Evolutionary conservation across 1,140 invertebrate genomes (phyloP).

Genomic region (Maniola jurtina): DNA sequence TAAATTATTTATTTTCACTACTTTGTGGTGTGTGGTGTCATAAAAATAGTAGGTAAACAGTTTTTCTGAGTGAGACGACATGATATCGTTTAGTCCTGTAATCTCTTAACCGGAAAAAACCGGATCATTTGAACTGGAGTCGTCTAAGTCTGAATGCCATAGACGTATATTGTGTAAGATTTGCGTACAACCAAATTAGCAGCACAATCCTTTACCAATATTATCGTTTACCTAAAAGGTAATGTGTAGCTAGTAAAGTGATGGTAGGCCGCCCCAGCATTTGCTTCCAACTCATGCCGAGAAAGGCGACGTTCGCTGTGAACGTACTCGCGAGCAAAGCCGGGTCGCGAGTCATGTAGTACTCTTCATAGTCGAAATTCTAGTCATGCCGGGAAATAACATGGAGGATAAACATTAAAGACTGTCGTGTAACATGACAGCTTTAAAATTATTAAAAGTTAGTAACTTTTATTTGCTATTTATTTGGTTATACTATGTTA

Average conservation of each 20-base stretch:
- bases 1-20: no score
- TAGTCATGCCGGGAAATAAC: conserved; percentile 67
- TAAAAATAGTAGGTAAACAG: no score
- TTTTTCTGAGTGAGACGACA: no score
- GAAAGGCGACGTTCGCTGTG: conserved; percentile 92
- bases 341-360: conserved; percentile 95
- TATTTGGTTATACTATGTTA: background rate
- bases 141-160: no score
- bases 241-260: conserved; percentile 88
- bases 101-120: no score
- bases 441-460: background rate
- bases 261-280: conserved; percentile 94
- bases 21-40: no score
- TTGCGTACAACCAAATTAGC: background rate
- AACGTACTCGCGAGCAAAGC: conserved; percentile 93
- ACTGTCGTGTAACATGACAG: background rate
- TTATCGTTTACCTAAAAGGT: conserved; percentile 86
- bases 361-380: conserved; percentile 96
- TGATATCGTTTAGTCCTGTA: no score
- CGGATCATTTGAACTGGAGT: no score
- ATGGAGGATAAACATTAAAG: background rate
- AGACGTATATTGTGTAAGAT: background rate
- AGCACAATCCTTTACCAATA: no score
- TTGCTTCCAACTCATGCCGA: conserved; percentile 95
- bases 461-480: background rate